Conservation (phyloP, 2,888 invertebrate species). For the Trichogramma evanescens region DNA sequence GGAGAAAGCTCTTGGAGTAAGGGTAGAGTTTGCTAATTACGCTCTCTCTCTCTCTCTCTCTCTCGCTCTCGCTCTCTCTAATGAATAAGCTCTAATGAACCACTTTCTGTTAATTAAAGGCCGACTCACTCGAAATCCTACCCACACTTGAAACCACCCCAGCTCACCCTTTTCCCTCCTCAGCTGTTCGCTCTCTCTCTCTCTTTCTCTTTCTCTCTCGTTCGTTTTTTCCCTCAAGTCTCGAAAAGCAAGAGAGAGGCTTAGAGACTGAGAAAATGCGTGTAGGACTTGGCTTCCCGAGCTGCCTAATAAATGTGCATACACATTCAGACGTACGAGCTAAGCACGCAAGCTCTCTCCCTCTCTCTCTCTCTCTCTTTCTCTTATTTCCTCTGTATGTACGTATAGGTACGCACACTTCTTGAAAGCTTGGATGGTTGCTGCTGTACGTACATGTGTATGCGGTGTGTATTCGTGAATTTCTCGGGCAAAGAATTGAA, state of each 20-base stretch:
- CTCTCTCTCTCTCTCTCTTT: background rate
- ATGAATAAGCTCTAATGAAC: conserved; percentile 87
- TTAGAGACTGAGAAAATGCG: background rate
- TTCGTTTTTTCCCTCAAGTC: conserved; percentile 1
- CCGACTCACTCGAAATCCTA: conserved; percentile 46
- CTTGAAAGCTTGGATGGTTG: too few relatives aligned
- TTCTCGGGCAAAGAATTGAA: too few relatives aligned
- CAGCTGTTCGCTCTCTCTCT: conserved; percentile 7
- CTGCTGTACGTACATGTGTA: too few relatives aligned
- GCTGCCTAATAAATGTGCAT: too few relatives aligned
- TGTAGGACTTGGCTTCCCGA: background rate
- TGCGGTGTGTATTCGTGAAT: too few relatives aligned
- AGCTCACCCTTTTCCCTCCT: conserved; percentile 15
- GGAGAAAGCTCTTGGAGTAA: conserved; percentile 30
- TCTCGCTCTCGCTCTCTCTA: conserved; percentile 70
- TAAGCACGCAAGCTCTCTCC: background rate
- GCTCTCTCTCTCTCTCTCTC: conserved; percentile 50
- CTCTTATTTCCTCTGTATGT: conserved; percentile 9
- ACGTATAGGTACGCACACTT: too few relatives aligned
- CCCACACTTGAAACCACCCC: conserved; percentile 3
- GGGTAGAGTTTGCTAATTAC: conserved; percentile 79
- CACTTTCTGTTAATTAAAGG: conserved; percentile 86
- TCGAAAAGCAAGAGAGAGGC: too few relatives aligned
- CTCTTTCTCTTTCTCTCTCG: conserved; percentile 11
- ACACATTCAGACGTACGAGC: background rate